Base-by-base conservation (phyloP, 2,888 invertebrate species). In the Amiota mariae region DNA sequence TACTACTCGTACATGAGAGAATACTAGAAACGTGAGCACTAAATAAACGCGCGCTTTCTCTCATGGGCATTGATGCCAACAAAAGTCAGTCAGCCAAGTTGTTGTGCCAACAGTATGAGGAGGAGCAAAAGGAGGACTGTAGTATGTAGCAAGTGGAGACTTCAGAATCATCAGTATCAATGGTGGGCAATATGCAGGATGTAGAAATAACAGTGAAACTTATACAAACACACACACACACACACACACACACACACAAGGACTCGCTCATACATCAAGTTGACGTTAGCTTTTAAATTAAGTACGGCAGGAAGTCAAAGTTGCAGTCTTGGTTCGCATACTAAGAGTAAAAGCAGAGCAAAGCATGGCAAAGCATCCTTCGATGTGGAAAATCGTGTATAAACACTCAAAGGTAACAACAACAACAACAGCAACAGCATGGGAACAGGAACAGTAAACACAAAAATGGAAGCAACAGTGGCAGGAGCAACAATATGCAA, bases 271-370 rank as follows among this genome's bases (percentile, higher is more conserved):
- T 15, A 57, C 57, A 57, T 57, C 63, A n/a, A 36, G 24, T 36
- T 46, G 13, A 63, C 12, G 63, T 63, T 70, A 47, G 13, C 70
- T 57, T 72, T 72, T 64, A 72, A 72, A 72, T 72, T 72, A 72
- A 72, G 72, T 54, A 46, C 64, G 64, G 20, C 49, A 11, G 54
- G 46, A 63, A 63, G 63, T 63, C 63, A 63, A 20, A 15, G 46
- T 13, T 6, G 46, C 11, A 36, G 36, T 15, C 20, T 59, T 18
- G 15, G 59, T 59, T 59, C 11, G 59, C 54, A 51, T 51, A 51
- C 54, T 51, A 51, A 51, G 12, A 51, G 54, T 13, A 13, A 15
- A 13, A 13, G n/a, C 12, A 54, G 2, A 13, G 54, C 15, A 54
- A 54, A 54, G 54, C 15, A 15, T 54, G 6, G 54, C 15, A 54